Evolutionary conservation across 2,113 vertebrate species (phyloP), one percentile per base, ranked within the genome.

Genomic region (Manacus vitellinus): DNA sequence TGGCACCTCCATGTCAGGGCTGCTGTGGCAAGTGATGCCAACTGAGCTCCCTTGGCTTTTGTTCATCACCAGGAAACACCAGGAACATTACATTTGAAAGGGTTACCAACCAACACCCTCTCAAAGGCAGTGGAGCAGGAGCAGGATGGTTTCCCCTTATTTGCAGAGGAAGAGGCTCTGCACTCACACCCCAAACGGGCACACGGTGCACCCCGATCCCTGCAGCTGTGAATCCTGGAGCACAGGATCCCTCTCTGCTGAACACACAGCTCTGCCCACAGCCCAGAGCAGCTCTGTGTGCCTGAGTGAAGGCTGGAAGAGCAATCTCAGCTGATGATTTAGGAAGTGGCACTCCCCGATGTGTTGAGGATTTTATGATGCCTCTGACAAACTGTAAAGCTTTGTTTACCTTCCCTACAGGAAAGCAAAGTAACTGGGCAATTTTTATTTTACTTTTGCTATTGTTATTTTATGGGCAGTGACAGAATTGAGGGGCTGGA

Each of bases 171-270:
- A 20, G 67, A 2, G 58, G 44, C n/a, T 1, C 1, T 1, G 4
- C 21, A 2, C 52, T 37, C 70, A 8, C 8, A 1, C 6, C 30
- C 9, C 24, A 6, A 0, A 5, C 0, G 24, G n/a, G 43, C 8
- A 5, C 8, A 1, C 0, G 0, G 5, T 39, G 39, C 11, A 11
- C 41, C n/a, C 70, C 1, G 0, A 0, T 7, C 5, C 6, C 12
- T 19, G 4, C 0, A 3, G 35, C 85, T 86, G 43, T 55, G 17
- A 35, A n/a, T 23, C 33, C 4, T 1, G 5, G 4, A 8, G 28
- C 3, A 37, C 5, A 16, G 52, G 35, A 5, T 33, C 46, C 82
- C 21, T 15, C 31, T 20, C n/a, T 37, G 54, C 1, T 25, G 54
- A 12, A 6, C 31, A 22, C 33, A 6, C 15, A 13, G 49, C 51